These are phyloP conservation scores for Melinopterus prodromus DNA, from an alignment of 2,888 invertebrate genomes.

Conservation along the genomic window DNA sequence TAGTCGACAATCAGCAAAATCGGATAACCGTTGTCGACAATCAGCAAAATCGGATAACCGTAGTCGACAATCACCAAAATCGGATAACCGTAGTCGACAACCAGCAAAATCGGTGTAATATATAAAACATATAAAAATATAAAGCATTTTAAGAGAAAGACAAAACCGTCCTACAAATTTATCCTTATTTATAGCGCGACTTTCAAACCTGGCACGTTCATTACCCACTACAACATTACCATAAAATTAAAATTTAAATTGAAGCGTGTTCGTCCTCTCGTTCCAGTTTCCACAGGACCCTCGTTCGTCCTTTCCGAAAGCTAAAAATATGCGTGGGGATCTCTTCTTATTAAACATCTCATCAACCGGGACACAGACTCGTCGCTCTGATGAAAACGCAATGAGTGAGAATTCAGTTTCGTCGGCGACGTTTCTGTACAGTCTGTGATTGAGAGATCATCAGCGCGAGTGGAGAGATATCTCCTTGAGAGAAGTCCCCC, in stretches of 20 bases:
- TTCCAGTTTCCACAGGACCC: not conserved
- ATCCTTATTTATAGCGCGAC: not conserved
- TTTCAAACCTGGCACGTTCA: not conserved
- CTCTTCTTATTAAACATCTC: slow-evolving; percentile 52
- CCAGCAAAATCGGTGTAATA: no score
- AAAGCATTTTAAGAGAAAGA: no score
- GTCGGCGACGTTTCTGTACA: slow-evolving; percentile 38
- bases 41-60: no score
- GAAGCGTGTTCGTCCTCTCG: not conserved
- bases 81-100: no score
- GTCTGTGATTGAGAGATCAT: slow-evolving; percentile 32
- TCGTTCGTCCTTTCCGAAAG: not conserved
- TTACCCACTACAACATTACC: not conserved
- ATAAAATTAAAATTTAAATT: slow-evolving; percentile 4
- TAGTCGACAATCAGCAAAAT: no score
- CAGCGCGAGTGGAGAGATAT: slow-evolving; percentile 1
- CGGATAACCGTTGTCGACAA: no score
- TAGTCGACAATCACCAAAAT: no score
- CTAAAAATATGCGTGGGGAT: slow-evolving; percentile 24
- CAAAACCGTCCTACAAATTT: not conserved
- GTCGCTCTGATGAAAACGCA: slow-evolving; percentile 50
- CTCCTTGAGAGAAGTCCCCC: not conserved
- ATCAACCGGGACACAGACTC: slow-evolving; percentile 48
- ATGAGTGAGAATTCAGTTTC: slow-evolving; percentile 46
- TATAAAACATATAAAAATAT: no score